A percentile compares a stretch with the other conserved stretches of the same genome.
phyloP scores from a whole-genome alignment of 2,113 vertebrate species.

The Chauna torquata region DNA sequence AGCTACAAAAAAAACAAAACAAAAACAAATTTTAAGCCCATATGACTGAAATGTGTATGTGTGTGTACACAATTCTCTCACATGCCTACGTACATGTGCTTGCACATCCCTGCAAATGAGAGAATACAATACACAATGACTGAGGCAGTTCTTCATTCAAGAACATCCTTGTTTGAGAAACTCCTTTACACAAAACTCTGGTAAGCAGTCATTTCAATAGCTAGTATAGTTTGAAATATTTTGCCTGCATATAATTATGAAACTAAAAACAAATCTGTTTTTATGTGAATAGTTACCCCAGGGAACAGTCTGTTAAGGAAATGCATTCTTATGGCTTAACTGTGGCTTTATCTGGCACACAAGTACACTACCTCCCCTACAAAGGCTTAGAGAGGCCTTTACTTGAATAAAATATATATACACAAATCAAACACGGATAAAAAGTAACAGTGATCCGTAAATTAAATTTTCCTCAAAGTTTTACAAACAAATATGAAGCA shows the following conservation, averaged over 20 bases:
- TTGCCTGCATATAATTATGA: not conserved
- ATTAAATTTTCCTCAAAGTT: not conserved
- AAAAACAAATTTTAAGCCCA: not conserved
- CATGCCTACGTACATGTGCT: not conserved
- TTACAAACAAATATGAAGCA: not conserved
- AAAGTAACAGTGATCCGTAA: not conserved
- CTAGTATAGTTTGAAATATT: not conserved
- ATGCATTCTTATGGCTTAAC: not conserved
- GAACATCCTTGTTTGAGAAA: not conserved
- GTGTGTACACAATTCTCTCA: not conserved
- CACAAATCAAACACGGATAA: not conserved
- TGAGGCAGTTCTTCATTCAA: not conserved
- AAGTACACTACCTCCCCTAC: not conserved
- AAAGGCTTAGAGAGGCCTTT: not conserved
- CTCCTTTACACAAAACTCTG: not conserved
- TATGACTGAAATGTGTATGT: not conserved
- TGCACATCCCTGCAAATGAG: not conserved
- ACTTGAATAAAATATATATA: not conserved
- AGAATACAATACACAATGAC: not conserved
- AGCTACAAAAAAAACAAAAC: not conserved
- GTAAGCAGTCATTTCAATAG: not conserved
- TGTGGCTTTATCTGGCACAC: not conserved
- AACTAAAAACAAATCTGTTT: not conserved
- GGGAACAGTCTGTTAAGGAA: not conserved
- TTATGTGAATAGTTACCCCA: not conserved